phyloP scores from a whole-genome alignment of 2,888 invertebrate genomes.

The Selenia dentaria region DNA sequence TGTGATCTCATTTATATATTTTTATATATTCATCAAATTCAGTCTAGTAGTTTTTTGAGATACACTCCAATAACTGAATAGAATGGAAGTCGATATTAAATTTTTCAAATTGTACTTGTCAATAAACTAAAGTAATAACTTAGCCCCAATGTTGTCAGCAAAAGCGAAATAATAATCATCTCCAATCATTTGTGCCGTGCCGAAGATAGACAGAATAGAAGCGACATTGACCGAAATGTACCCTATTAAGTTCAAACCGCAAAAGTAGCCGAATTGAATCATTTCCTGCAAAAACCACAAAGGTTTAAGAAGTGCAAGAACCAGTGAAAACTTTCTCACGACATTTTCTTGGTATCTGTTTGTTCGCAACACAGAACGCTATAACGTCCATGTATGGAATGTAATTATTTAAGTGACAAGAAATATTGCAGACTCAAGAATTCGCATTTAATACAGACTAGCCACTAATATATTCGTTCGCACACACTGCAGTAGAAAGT shows the following conservation, averaged over 20 bases:
- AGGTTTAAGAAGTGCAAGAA: slow-evolving; percentile 1
- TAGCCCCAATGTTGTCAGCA: no score
- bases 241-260: slow-evolving; percentile 11
- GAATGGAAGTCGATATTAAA: no score
- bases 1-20: no score
- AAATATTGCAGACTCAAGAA: slow-evolving; percentile 14
- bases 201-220: slow-evolving; percentile 4
- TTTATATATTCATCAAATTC: no score
- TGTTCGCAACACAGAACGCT: slow-evolving; percentile 18
- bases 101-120: no score
- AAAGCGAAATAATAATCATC: no score
- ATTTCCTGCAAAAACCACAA: slow-evolving; percentile 22
- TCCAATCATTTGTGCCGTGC: not conserved
- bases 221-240: slow-evolving; percentile 9
- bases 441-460: no score
- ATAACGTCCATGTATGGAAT: slow-evolving; percentile 18
- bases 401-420: slow-evolving; percentile 25
- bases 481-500: no score
- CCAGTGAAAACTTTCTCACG: slow-evolving; percentile 24
- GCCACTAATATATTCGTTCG: no score
- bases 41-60: no score
- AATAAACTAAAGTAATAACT: no score
- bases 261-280: slow-evolving; percentile 16
- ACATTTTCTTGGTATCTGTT: slow-evolving; percentile 14
- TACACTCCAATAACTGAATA: no score